Percentiles rank a stretch among this genome's conserved stretches.
Conservation (phyloP, 1,140 invertebrate genomes). For the Sipha flava region DNA sequence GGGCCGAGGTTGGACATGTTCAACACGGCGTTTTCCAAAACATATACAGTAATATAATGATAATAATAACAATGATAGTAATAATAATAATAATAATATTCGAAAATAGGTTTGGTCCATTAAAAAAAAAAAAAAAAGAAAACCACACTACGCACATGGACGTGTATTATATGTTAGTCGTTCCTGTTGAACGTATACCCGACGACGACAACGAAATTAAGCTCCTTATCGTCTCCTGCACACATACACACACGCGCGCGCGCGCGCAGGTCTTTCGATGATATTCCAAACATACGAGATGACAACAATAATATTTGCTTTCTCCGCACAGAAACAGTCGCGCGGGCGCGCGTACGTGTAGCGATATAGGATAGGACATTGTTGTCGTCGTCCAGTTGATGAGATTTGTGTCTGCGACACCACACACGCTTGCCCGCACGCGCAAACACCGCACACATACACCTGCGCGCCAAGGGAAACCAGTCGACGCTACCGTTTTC, state of each 20-base stretch:
- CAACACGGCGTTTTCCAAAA: neutral
- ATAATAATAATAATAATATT: neutral
- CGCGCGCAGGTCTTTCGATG: neutral
- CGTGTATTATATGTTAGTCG: no score
- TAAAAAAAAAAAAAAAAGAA: neutral
- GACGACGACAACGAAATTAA: neutral
- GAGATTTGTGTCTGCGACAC: neutral
- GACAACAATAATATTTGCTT: neutral
- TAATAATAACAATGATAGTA: neutral
- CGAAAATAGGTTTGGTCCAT: neutral
- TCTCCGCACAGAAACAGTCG: neutral
- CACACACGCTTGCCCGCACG: neutral
- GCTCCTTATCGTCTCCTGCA: neutral
- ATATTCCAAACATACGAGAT: neutral
- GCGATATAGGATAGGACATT: neutral
- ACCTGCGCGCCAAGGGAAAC: no score
- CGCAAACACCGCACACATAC: neutral
- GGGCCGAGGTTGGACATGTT: neutral
- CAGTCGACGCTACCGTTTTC: neutral
- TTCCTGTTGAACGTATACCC: no score
- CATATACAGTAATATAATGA: neutral
- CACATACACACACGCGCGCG: no score
- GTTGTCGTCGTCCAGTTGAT: neutral
- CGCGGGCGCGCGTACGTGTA: neutral
- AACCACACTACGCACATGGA: neutral